These are phyloP conservation scores for Ceraclea dissimilis DNA, from an alignment of 2,888 invertebrate species.

Conservation along the genomic window DNA sequence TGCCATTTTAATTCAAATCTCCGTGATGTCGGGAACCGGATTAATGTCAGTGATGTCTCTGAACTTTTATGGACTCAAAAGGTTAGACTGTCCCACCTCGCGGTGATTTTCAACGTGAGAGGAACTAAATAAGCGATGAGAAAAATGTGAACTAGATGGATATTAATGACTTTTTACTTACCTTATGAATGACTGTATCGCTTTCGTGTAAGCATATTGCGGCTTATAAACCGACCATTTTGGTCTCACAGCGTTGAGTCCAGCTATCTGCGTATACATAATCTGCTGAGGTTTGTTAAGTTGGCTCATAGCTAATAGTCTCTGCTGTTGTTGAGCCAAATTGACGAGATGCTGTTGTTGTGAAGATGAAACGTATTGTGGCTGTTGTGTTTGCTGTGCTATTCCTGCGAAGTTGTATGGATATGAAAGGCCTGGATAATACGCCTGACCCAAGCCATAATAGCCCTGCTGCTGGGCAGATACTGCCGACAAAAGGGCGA, in stretches of 20 bases:
- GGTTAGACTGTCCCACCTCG: too few relatives aligned
- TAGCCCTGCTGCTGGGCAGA: background rate
- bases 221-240: background rate
- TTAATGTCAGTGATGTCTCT: too few relatives aligned
- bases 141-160: too few relatives aligned
- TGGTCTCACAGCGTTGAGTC: background rate
- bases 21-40: too few relatives aligned
- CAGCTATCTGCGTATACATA: background rate
- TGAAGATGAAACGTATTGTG: background rate
- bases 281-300: background rate
- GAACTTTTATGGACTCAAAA: too few relatives aligned
- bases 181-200: background rate
- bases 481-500: background rate
- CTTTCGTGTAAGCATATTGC: background rate
- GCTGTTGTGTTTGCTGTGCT: background rate
- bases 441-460: background rate
- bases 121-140: too few relatives aligned
- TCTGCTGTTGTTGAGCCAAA: constrained; percentile 1
- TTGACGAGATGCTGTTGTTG: background rate
- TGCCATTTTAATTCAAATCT: too few relatives aligned
- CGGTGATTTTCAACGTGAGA: too few relatives aligned
- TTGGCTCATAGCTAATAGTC: background rate
- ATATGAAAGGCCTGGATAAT: background rate
- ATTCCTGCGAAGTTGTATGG: background rate
- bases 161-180: background rate